Evolutionary conservation across 1,140 invertebrate genomes (phyloP), one percentile per base, ranked within the genome.

Genomic region (Battus philenor): DNA sequence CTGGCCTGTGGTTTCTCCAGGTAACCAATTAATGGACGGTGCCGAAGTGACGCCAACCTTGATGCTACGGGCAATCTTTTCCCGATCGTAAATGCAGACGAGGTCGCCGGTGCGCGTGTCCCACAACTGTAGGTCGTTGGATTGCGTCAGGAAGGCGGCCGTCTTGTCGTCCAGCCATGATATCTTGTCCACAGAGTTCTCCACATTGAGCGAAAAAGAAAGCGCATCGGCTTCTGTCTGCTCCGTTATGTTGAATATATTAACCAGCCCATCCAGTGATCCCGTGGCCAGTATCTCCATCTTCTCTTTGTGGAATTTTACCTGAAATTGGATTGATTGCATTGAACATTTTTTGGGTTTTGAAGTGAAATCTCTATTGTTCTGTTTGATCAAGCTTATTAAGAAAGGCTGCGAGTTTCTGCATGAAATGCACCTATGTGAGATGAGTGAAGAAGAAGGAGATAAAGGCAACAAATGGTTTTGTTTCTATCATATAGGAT

Each of bases 211-310:
- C 1, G 92, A 93, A 63, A 91, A 91, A 10, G 83, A 75, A 1
- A 98, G 80, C 0, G 96, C 95, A 70, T 94, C 92, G 48, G 96
- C 94, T 86, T 98, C 96, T 1, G 76, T 87, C 0, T 85, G 56
- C 74, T 96, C 86, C 31, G 86, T 88, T 1, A 97, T 86, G 72
- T 97, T 93, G 76, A 92, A 98, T 10, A 95, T 68, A 84, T 97
- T 97, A 0, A 97, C 90, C 1, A 97, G 84, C 0, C 95, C 95
- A 86, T 98, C 96, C 0, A 91, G 90, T 11, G 94, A 93, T 0
- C 94, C 94, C 0, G 93, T 91, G 29, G 91, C 89, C 30, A 98
- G 66, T 10, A 88, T 78, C 72, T 95, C 90, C 5, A 87, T 73
- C 67, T 93, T 90, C n/a, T 56, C 80, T 24, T 91, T 87, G 87